Conservation (phyloP, 2,888 invertebrate species). For the Chouioia cunea region DNA sequence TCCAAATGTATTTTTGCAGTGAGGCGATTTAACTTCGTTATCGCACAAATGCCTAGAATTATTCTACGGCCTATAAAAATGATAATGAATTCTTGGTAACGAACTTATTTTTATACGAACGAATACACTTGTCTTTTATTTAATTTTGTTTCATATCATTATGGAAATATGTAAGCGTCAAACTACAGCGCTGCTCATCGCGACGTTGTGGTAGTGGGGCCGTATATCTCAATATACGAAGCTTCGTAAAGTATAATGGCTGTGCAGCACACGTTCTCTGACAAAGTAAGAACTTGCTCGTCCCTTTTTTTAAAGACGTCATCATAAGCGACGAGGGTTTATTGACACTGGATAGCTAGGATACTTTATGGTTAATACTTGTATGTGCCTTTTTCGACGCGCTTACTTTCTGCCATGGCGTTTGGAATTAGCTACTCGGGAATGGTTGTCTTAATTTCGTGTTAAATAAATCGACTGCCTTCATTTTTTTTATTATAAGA, state of each 20-base stretch:
- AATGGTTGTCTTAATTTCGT: not conserved
- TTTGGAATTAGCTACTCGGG: too few species aligned
- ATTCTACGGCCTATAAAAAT: slow-evolving; percentile 56
- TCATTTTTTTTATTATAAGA: not conserved
- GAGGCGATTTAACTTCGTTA: slow-evolving; percentile 52
- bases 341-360: not conserved
- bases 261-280: slow-evolving; percentile 43
- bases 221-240: slow-evolving; percentile 51
- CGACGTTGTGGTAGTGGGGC: slow-evolving; percentile 38
- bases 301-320: slow-evolving; percentile 47
- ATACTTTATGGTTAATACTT: not conserved
- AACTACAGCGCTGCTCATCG: not conserved
- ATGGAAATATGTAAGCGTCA: slow-evolving; percentile 53
- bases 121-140: not conserved
- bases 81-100: slow-evolving; percentile 58
- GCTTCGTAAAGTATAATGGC: slow-evolving; percentile 51
- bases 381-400: not conserved
- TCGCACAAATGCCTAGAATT: slow-evolving; percentile 53
- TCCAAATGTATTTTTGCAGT: slow-evolving; percentile 2
- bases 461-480: too few species aligned
- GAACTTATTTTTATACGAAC: slow-evolving; percentile 50
- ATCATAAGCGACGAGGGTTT: slow-evolving; percentile 29
- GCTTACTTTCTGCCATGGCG: too few species aligned
- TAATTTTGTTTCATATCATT: slow-evolving; percentile 52
- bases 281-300: slow-evolving; percentile 49